phyloP scores from a whole-genome alignment of 2,888 invertebrate genomes.

The Pilophorus perplexus region DNA sequence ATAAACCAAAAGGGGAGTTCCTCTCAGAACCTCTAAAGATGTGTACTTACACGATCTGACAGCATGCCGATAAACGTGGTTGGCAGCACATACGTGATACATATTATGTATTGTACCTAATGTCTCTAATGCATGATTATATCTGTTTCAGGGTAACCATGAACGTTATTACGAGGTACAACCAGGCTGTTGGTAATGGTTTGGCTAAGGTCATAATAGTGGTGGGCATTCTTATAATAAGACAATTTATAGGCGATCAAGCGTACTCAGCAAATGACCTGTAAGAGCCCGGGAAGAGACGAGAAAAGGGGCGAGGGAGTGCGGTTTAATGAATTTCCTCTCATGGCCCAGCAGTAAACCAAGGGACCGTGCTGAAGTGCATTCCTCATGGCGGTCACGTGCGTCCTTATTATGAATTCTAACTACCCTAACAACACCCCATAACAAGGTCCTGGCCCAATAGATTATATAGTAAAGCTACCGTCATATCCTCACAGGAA shows the following conservation, averaged over 20 bases:
- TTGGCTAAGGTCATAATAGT: no score
- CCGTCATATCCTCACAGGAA: neutral
- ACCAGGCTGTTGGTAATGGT: no score
- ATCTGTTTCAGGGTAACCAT: no score
- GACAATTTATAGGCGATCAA: slow-evolving; percentile 25
- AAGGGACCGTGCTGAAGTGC: neutral
- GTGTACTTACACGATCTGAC: no score
- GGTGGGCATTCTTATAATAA: no score
- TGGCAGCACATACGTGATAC: no score
- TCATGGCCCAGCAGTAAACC: slow-evolving; percentile 17
- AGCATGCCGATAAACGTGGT: no score
- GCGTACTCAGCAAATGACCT: neutral
- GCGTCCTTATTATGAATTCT: slow-evolving; percentile 38
- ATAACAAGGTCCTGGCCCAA: slow-evolving; percentile 24
- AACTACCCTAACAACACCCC: slow-evolving; percentile 37
- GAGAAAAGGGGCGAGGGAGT: neutral
- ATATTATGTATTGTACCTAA: no score
- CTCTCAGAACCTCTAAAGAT: no score
- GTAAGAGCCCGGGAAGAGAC: neutral
- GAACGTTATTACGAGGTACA: no score
- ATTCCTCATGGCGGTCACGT: slow-evolving; percentile 38
- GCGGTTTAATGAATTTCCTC: slow-evolving; percentile 20
- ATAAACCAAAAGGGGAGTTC: no score
- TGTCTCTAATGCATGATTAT: no score
- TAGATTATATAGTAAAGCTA: slow-evolving; percentile 27